phyloP scores from a whole-genome alignment of 2,888 invertebrate species.

The Gortyna flavago region DNA sequence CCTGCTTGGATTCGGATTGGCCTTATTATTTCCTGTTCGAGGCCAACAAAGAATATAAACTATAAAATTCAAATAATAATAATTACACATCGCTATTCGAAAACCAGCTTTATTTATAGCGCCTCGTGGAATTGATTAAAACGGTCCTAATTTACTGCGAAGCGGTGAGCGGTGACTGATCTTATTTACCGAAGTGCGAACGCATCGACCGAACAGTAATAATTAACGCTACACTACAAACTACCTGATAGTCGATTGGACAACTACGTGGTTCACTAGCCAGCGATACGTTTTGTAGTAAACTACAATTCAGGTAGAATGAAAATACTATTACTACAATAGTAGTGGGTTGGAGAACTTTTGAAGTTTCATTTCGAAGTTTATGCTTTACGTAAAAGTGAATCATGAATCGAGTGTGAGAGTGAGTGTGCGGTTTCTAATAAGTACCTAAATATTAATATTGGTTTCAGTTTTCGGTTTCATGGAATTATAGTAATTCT shows the following conservation, averaged over 20 bases:
- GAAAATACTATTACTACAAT: not conserved
- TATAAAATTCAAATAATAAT: not conserved
- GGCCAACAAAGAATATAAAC: not conserved
- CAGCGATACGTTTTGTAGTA: slow-evolving; percentile 8
- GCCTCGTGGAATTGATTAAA: slow-evolving; percentile 4
- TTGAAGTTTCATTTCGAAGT: slow-evolving; percentile 5
- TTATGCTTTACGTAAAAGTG: not conserved
- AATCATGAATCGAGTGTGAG: not conserved
- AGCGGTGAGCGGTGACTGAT: slow-evolving; percentile 10
- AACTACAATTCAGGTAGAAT: not conserved
- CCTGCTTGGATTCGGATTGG: no score
- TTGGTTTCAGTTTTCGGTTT: no score
- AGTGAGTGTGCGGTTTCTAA: not conserved
- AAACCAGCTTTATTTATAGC: not conserved
- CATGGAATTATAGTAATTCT: no score
- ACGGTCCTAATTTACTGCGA: not conserved
- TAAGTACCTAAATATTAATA: no score
- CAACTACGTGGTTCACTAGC: not conserved
- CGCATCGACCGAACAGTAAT: not conserved
- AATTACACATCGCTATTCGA: not conserved
- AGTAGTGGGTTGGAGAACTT: not conserved
- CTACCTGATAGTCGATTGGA: not conserved
- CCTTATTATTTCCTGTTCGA: not conserved
- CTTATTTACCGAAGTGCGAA: slow-evolving; percentile 30
- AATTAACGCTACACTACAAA: not conserved